Base-by-base conservation (phyloP, 2,797 vertebrate species). In the Cuculus canorus region DNA sequence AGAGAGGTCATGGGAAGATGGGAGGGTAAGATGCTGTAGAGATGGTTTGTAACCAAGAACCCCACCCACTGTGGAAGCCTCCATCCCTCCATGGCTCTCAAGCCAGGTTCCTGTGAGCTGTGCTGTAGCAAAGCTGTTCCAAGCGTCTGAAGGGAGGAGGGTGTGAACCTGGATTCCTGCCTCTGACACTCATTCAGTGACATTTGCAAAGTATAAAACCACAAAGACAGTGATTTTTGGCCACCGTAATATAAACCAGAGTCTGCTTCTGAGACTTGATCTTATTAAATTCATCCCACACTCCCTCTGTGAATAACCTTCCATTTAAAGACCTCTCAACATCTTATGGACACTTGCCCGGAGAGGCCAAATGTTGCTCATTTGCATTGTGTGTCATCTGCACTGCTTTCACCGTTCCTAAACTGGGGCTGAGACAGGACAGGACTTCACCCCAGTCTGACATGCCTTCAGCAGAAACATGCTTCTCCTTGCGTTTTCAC, bases 71-170 rank as follows among this genome's bases (percentile, higher is more conserved):
- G 3, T 2, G 0, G 18, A 47, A 21, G 28, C 13, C 72, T 54
- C 19, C 0, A 0, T 72, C 32, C 41, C 37, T 53, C 17, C 30
- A 3, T 2, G 0, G 32, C 47, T 59, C 52, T 33, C 22, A 43
- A 32, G n/a, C 12, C 1, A 2, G 32, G 7, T 3, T 93, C 17
- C 39, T 68, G 60, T 2, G 6, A 61, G 41, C 54, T 53, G 9
- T 65, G 66, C 35, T 78, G 32, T 16, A 81, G 17, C 25, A 65
- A 21, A 33, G 32, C 47, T 82, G 68, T 56, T 90, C 21, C 30
- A 70, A n/a, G 47, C 2, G 4, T 33, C 54, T 82, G 35, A 35
- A 87, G 24, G 56, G 22, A 95, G 56, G 37, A 84, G 59, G 59
- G 7, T 2, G 10, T 41, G 27, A 77, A n/a, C 17, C 52, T 82